Base-by-base conservation (phyloP, 2,113 vertebrate species). In the Campylomormyrus numenius region DNA sequence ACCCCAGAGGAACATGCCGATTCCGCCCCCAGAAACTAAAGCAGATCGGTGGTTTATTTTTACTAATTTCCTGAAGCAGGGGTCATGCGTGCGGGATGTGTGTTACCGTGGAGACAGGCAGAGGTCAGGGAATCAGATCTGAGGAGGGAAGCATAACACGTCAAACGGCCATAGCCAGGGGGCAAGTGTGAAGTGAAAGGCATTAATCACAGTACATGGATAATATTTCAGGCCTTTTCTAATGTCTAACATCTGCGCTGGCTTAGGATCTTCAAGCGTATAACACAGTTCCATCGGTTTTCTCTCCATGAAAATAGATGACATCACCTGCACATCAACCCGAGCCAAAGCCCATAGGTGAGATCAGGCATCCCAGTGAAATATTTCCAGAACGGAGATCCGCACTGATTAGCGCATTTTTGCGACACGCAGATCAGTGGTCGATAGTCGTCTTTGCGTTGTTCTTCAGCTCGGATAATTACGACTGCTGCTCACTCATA, bases 181-280 rank as follows among this genome's bases (percentile, higher is more conserved):
- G 74, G 52, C 24, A 35, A 45, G 42, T 35, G 70, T 19, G 11
- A n/a, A 46, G 19, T 3, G 21, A 62, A 85, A 84, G 39, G 15
- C 50, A 88, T 88, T 90, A 83, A 88, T 90, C 70, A 58, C 21
- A 27, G 9, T 21, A 39, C 39, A 66, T 48, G 52, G 74, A 70
- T 87, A 83, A 86, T 8, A 70, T 90, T 90, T 88, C 89, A 49
- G 52, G 21, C 58, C 24, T 31, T 70, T 66, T 85, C 11, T 70
- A 87, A 90, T 19, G 58, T 48, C 70, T 74, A 70, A 89, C 89
- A 85, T 85, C 89, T 89, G 89, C 48, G 80, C 42, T 42, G 84
- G 80, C 24, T 85, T 56, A 89, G 58, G 77, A 7, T 56, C 17
- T 50, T 35, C 50, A 49, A 53, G 89, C 24, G 42, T 58, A 35